Evolutionary conservation across 2,113 vertebrate species (phyloP).

Genomic region (Benitochromis conjunctus): DNA sequence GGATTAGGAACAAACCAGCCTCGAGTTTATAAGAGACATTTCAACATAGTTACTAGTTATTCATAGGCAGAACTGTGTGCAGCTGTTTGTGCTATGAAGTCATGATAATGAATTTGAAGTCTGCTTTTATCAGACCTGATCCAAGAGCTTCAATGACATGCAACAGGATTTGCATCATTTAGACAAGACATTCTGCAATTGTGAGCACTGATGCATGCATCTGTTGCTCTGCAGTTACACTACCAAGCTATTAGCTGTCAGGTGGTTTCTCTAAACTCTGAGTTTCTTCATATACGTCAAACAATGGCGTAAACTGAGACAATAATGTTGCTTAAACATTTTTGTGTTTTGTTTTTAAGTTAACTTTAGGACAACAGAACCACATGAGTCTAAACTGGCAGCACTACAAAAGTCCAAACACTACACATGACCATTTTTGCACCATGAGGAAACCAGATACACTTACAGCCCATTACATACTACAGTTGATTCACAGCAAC

Average conservation of each 20-base stretch:
- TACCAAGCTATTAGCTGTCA: neutral
- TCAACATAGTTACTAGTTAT: neutral
- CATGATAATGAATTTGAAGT: neutral
- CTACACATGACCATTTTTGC: no score
- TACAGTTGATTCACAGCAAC: no score
- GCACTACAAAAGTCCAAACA: no score
- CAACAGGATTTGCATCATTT: neutral
- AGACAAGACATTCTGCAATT: neutral
- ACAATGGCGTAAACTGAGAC: neutral
- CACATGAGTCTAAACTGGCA: no score
- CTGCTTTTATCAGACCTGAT: neutral
- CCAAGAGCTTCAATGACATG: neutral
- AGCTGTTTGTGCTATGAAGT: neutral
- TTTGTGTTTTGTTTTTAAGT: no score
- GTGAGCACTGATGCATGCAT: neutral
- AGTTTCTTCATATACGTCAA: neutral
- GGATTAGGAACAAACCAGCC: neutral
- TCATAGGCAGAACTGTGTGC: neutral
- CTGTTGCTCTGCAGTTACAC: neutral
- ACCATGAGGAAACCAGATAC: no score
- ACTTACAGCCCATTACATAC: no score
- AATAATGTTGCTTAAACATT: neutral
- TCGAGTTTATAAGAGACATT: neutral
- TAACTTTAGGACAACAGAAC: no score
- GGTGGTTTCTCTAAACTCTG: neutral